These are phyloP conservation scores for Podocnemis expansa DNA, from an alignment of 2,113 vertebrate genomes.

Conservation along the genomic window DNA sequence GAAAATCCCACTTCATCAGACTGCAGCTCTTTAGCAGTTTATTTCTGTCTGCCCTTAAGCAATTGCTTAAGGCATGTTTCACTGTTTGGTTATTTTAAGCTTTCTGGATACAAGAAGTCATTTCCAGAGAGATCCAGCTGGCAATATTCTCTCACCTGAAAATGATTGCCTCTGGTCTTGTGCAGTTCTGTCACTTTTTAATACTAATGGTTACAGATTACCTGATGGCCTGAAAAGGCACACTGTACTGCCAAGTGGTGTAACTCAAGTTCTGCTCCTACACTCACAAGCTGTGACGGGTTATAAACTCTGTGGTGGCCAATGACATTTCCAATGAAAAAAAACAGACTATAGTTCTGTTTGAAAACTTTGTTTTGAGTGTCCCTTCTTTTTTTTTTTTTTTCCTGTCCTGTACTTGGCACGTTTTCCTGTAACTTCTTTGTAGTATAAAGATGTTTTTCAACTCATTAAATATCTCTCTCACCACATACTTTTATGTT, in stretches of 20 bases:
- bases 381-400: neutral
- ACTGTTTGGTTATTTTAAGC: neutral
- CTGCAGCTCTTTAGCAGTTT: neutral
- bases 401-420: neutral
- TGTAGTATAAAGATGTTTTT: neutral
- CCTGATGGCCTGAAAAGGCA: neutral
- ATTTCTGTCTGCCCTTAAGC: neutral
- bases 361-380: neutral
- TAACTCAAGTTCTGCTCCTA: neutral
- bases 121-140: neutral
- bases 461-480: neutral
- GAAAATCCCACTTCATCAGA: no score
- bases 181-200: accelerated
- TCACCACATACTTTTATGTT: neutral
- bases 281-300: neutral
- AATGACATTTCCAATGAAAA: neutral
- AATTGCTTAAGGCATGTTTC: neutral
- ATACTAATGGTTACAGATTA: neutral
- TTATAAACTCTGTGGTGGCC: neutral
- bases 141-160: neutral
- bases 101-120: accelerated
- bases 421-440: neutral
- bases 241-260: neutral
- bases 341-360: neutral
- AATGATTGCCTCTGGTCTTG: neutral